These are phyloP conservation scores for Idaea aversata DNA, from an alignment of 2,888 invertebrate species.

Conservation along the genomic window DNA sequence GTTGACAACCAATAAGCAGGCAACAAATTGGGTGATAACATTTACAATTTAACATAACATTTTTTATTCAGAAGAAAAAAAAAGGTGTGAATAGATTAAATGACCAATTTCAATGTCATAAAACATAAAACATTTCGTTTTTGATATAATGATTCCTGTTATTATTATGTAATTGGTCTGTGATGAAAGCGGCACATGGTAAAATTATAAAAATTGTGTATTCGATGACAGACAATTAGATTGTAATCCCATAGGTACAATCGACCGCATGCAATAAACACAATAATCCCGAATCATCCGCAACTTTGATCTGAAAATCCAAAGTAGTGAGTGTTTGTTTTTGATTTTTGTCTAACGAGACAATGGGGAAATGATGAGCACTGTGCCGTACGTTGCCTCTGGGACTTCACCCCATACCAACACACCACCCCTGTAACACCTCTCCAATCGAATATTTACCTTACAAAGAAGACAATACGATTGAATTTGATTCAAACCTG, in stretches of 20 bases:
- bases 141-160: not conserved
- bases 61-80: not conserved
- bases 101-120: not conserved
- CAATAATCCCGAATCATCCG: conserved; percentile 69
- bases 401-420: conserved; percentile 72
- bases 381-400: conserved; percentile 70
- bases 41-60: not conserved
- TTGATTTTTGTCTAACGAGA: conserved; percentile 81
- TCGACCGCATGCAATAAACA: conserved; percentile 55
- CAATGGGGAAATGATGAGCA: conserved; percentile 81
- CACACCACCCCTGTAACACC: conserved; percentile 49
- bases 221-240: conserved; percentile 41
- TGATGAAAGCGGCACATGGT: conserved; percentile 15
- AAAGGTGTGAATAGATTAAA: not conserved
- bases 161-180: conserved; percentile 4
- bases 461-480: conserved; percentile 44
- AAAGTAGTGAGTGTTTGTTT: conserved; percentile 73
- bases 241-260: conserved; percentile 57
- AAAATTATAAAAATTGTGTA: conserved; percentile 32
- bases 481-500: conserved; percentile 41
- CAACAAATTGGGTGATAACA: not conserved
- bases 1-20: conserved; percentile 21
- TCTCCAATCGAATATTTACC: conserved; percentile 46
- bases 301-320: conserved; percentile 73
- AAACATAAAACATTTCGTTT: not conserved